Base-by-base conservation (phyloP, 2,113 vertebrate species). In the Bettongia penicillata region DNA sequence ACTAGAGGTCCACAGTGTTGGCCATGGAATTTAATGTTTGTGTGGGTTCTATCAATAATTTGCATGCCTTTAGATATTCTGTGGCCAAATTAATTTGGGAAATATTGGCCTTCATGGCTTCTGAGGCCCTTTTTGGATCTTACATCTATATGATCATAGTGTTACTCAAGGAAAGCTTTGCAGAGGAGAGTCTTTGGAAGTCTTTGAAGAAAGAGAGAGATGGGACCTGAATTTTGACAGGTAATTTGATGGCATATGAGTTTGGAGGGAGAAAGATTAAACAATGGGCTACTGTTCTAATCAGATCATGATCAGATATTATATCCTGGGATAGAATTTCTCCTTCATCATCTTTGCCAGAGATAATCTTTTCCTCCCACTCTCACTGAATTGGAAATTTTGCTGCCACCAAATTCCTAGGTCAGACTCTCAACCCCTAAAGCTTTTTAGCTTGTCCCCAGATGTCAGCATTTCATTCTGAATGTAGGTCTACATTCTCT, bases 381-480 rank as follows among this genome's bases (percentile, higher is more conserved):
- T 51, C 0, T 31, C 43, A 31, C 28, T 53, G 50, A 91, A 7
- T 10, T 94, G 26, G 92, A 37, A 90, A 51, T 55, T 12, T 47
- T 84, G 23, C 3, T 10, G 12, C 26, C 51, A 8, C 19, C 48
- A 91, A 51, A 92, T 95, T 57, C 28, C 31, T 47, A 49, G 91
- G 94, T 51, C 22, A 91, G 8, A 1, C 3, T 68, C n/a, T 48
- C 49, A 19, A 53, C 89, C 48, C 26, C 48, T 48, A 68, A 84
- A 43, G 47, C 94, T 47, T 93, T 93, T 3, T 90, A 94, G 51
- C 2, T 48, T 94, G 92, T 94, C 25, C n/a, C 90, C 84, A 96
- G 50, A n/a, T 91, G 90, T 57, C 57, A 93, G 22, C 28, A 51
- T 1, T n/a, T 94, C 93, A 8, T 93, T 95, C 55, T 95, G 92